Evolutionary conservation across 2,797 vertebrate genomes (phyloP), one percentile per base, ranked within the genome.

Genomic region (Heteromormyrus szaboi): DNA sequence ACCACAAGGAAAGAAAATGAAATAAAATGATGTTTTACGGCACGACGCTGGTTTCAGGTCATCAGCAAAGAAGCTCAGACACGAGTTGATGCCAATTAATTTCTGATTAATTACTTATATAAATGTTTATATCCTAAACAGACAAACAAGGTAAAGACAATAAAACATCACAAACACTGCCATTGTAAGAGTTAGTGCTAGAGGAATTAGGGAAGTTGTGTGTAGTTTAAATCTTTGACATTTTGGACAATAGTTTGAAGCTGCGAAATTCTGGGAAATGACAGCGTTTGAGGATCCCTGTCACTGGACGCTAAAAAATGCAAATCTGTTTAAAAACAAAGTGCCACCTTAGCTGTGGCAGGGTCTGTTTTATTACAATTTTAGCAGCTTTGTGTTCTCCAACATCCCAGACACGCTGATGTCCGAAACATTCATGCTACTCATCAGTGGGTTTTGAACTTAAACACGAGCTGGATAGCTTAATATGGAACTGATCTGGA

Each of bases 131-230:
- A 68, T 79, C 6, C 72, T 79, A 19, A 79, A 79, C 14, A 44
- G 72, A 44, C 72, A 19, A 44, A 44, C 37, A 8, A 79, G 72
- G n/a, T 25, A 84, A 50, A 84, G 8, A 84, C 19, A 41, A 44
- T 44, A 44, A 79, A 79, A 79, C 37, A 44, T 84, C 22, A 81
- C 76, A 51, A 84, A 84, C 22, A 48, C n/a, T 48, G 81, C 9
- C 81, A 84, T 1, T 84, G 93, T 93, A 92, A 93, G 93, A 92
- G 92, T 90, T 90, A 91, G 87, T 90, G 92, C 93, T 92, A 89
- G 90, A 92, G 92, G 93, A 93, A 93, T 94, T 94, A 93, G 91
- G 93, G 91, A 90, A 91, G 89, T 90, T 41, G 59, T 91, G 91
- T 92, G 91, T 93, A 92, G 92, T 54, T 88, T 91, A 89, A 79